A percentile compares a stretch with the other conserved stretches of the same genome.
Conservation (phyloP, 2,888 invertebrate species). For the Scaeva pyrastri region DNA sequence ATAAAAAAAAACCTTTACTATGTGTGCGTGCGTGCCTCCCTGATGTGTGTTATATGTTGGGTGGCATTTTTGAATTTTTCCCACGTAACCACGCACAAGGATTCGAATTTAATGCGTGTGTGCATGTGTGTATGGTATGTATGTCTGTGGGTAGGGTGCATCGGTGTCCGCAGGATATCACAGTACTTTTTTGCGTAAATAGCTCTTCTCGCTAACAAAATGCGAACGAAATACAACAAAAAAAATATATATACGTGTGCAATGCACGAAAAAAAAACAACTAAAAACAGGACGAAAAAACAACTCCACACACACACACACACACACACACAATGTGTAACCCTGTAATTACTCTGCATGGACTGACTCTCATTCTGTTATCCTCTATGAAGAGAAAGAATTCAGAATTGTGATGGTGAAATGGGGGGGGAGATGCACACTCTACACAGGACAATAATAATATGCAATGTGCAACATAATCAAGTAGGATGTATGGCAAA, state of each 20-base stretch:
- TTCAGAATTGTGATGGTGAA: background rate
- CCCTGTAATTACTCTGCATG: constrained; percentile 68
- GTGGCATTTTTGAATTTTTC: constrained; percentile 71
- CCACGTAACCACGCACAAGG: constrained; percentile 73
- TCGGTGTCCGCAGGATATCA: constrained; percentile 64
- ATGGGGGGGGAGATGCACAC: background rate
- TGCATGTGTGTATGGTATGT: constrained; percentile 63
- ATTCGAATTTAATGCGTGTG: constrained; percentile 70
- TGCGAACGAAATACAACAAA: constrained; percentile 26
- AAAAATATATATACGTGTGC: background rate
- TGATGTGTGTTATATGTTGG: background rate
- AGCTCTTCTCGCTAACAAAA: constrained; percentile 57
- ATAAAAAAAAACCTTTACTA: constrained; percentile 44
- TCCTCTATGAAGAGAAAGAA: constrained; percentile 32
- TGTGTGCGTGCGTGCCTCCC: constrained; percentile 69
- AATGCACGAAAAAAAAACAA: constrained; percentile 21
- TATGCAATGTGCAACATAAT: constrained; percentile 69
- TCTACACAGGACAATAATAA: constrained; percentile 57
- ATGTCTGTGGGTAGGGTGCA: background rate
- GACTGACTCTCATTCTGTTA: constrained; percentile 24
- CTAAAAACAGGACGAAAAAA: constrained; percentile 37
- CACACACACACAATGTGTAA: constrained; percentile 61
- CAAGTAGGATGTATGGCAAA: constrained; percentile 72
- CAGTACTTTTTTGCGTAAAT: constrained; percentile 75
- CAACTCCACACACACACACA: constrained; percentile 30